phyloP scores from a whole-genome alignment of 2,797 vertebrate genomes.

The Hoplostethus atlanticus region DNA sequence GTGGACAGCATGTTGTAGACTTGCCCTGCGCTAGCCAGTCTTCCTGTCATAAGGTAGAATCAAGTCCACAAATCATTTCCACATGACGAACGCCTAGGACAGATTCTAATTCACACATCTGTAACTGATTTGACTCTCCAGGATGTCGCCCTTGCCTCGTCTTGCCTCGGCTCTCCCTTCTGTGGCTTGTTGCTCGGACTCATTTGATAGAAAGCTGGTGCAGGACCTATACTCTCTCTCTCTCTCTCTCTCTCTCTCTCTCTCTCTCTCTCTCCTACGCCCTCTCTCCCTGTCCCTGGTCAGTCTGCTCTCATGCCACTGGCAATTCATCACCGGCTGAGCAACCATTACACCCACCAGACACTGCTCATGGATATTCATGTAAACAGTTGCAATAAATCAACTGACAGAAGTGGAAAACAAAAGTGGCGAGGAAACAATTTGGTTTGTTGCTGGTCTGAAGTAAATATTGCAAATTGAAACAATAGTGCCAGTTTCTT shows the following conservation, averaged over 20 bases:
- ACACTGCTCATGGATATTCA: slow-evolving; percentile 34
- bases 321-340: neutral
- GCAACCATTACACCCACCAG: slow-evolving; percentile 26
- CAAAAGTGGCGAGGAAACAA: slow-evolving; percentile 12
- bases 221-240: neutral
- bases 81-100: slow-evolving; percentile 59
- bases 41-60: slow-evolving; percentile 52
- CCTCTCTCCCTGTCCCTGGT: slow-evolving; percentile 8
- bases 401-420: slow-evolving; percentile 12
- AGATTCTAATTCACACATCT: slow-evolving; percentile 65
- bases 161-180: slow-evolving; percentile 26
- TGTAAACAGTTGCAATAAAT: slow-evolving; percentile 14
- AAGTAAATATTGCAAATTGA: neutral
- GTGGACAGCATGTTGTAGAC: slow-evolving; percentile 37
- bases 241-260: neutral
- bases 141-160: slow-evolving; percentile 43
- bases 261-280: slow-evolving; percentile 12
- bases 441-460: slow-evolving; percentile 9
- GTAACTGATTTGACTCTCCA: slow-evolving; percentile 60
- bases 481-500: neutral
- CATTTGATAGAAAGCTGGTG: slow-evolving; percentile 6
- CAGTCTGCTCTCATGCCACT: slow-evolving; percentile 20
- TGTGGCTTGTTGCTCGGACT: slow-evolving; percentile 27
- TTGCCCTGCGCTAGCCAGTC: slow-evolving; percentile 24
- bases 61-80: slow-evolving; percentile 63